Evolutionary conservation across 2,888 invertebrate species (phyloP), one percentile per base, ranked within the genome.

Genomic region (Byasa hedistus): DNA sequence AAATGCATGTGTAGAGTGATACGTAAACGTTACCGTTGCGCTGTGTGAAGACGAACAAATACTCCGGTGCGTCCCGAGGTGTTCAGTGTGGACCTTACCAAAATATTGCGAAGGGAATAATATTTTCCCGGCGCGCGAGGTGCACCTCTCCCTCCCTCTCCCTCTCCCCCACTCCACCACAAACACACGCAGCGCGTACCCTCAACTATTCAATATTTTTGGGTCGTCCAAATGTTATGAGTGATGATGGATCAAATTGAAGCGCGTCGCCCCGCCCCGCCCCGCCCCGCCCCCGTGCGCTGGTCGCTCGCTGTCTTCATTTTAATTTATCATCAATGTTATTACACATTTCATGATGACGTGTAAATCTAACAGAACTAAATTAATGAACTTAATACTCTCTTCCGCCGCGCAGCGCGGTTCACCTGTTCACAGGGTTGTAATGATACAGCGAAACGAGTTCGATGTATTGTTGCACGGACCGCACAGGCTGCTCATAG

Each of bases 201-300:
- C 48, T 61, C 56, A 65, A 65, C 65, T 65, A 61, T 65, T 65
- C 61, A 60, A 65, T 57, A 65, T 64, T 64, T 65, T 56, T 19
- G 61, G 59, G 44, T 56, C 65, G 65, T 56, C 48, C 56, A 56
- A 64, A 58, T 36, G 56, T 24, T 54, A 54, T 54, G 58, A 64
- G 64, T 32, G 65, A 65, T 65, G 65, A 65, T 55, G 65, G 60
- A 61, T 65, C 56, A 65, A 61, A 65, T 61, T 60, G 65, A 61
- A 39, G 23, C 61, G 36, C 27, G 56, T 19, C 21, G 36, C 51
- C 32, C 4, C 12, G 52, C 10, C 23, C 39, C 23, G n/a, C 48
- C 32, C 8, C 61, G 54, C 54, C 17, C 39, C 12, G 39, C 15
- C 12, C 39, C 15, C 12, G 12, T 12, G 15, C 2, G 15, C 32